phyloP scores from a whole-genome alignment of 2,888 invertebrate species.

The Troides oblongomaculatus region DNA sequence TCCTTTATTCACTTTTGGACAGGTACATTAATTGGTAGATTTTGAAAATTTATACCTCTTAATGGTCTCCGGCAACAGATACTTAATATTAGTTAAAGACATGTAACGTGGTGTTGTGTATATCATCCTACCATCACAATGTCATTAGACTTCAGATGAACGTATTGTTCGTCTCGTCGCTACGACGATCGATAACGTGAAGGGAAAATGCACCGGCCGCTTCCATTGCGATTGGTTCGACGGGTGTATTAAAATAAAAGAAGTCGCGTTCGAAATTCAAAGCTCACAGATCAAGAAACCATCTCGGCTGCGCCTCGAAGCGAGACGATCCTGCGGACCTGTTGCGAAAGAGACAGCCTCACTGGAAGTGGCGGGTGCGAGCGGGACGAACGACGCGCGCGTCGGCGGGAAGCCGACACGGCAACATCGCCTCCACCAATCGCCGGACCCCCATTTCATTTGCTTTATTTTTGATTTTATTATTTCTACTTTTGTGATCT shows the following conservation, averaged over 20 bases:
- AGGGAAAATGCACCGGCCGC: slow-evolving; percentile 40
- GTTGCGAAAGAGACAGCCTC: slow-evolving; percentile 49
- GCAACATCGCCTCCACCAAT: slow-evolving; percentile 78
- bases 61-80: no score
- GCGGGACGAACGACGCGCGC: slow-evolving; percentile 53
- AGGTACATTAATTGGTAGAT: no score
- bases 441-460: slow-evolving; percentile 60
- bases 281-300: slow-evolving; percentile 71
- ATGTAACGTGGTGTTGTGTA: no score
- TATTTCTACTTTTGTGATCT: slow-evolving; percentile 45
- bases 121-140: no score
- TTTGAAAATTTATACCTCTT: no score
- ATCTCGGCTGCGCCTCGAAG: slow-evolving; percentile 77
- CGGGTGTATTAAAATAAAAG: slow-evolving; percentile 49
- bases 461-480: slow-evolving; percentile 59
- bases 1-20: no score
- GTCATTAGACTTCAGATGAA: no score
- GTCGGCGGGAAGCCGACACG: slow-evolving; percentile 66
- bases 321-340: slow-evolving; percentile 75
- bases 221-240: slow-evolving; percentile 53
- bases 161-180: no score
- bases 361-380: slow-evolving; percentile 39
- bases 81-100: no score
- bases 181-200: slow-evolving; percentile 15
- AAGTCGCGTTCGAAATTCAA: slow-evolving; percentile 66